Base-by-base conservation (phyloP, 2,113 vertebrate genomes). In the Chaetorhynchus papuensis region DNA sequence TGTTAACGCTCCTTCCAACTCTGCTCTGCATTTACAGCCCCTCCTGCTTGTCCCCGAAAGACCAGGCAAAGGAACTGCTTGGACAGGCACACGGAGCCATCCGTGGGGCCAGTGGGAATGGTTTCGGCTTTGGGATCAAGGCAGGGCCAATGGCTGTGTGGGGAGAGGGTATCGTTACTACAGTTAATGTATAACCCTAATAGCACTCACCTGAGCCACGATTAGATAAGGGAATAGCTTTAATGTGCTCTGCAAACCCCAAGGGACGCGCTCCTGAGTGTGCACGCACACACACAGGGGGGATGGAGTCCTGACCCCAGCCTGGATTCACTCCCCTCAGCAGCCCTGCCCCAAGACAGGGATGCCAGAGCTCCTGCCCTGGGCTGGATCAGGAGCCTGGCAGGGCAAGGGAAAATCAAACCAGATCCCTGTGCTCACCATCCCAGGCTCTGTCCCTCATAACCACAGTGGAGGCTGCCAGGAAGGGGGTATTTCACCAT, bases 181-280 rank as follows among this genome's bases (percentile, higher is more conserved):
- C 53, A 78, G 97, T 97, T 97, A 97, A 97, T 97, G 89, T 91
- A 5, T 97, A 97, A 97, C 96, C 91, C 94, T 97, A 97, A 97
- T 97, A 97, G 91, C 87, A 77, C 95, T 97, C 97, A 97, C 97
- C 93, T 96, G 93, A 97, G 95, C 53, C 8, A 4, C 1, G 92
- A 92, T 96, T 94, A 97, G 97, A 97, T 97, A 97, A 97, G 96
- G 85, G 94, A 97, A 94, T 95, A 90, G 96, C 94, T 97, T 97
- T 96, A 97, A 97, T 96, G 94, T 95, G 96, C 96, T 97, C 45
- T 92, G 89, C 90, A 87, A 89, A 95, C 70, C 93, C 95, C 84
- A 30, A 80, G 84, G 93, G 96, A 94, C 39, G 2, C 80, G 9
- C 93, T 95, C 53, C 93, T 4, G 31, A 90, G 88, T 12, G 65